Conservation (phyloP, 2,113 vertebrate genomes). For the Casuarius casuarius region DNA sequence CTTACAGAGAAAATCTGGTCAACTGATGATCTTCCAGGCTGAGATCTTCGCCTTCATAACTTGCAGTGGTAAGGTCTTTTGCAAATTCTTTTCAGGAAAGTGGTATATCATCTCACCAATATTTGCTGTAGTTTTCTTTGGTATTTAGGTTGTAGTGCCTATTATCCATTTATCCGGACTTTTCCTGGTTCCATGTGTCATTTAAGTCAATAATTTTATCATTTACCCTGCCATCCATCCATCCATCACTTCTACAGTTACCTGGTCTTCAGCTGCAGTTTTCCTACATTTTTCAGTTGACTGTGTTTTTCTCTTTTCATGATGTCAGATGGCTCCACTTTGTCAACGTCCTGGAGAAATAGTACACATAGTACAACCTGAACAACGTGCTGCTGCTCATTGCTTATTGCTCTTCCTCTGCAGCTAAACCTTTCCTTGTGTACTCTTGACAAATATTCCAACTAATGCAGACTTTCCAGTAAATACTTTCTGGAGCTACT, state of each 20-base stretch:
- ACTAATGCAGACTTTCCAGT: background rate
- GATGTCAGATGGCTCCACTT: background rate
- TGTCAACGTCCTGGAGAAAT: background rate
- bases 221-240: background rate
- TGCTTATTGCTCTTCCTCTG: background rate
- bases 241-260: background rate
- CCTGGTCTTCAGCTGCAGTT: background rate
- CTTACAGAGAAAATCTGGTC: background rate
- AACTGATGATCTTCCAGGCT: background rate
- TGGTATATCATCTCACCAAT: accelerated
- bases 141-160: accelerated
- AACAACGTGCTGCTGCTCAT: background rate
- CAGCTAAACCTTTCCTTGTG: background rate
- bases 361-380: background rate
- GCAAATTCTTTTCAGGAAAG: background rate
- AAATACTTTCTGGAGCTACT: background rate
- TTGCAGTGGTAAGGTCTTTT: background rate
- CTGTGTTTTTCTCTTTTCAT: accelerated
- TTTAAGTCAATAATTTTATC: background rate
- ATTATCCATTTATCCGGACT: background rate
- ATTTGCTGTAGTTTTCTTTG: background rate
- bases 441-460: background rate
- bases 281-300: background rate
- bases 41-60: background rate
- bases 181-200: background rate